Conservation (phyloP, 2,797 vertebrate genomes). For the Valencia hispanica region DNA sequence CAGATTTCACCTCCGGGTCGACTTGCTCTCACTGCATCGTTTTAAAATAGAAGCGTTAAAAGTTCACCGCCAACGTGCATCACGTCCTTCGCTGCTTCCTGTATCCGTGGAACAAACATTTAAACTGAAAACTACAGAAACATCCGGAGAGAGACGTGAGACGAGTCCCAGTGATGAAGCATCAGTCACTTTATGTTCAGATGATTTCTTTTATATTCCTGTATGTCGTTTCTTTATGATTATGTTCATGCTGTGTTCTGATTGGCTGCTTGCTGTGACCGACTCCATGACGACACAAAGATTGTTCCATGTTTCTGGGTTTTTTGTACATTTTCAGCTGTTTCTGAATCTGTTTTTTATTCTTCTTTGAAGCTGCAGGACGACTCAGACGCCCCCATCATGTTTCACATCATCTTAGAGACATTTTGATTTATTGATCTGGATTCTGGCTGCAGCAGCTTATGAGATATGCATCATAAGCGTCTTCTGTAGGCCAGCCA, state of each 20-base stretch:
- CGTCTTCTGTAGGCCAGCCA: too few relatives aligned
- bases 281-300: slow-evolving; percentile 57
- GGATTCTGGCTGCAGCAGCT: too few relatives aligned
- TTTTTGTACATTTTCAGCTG: slow-evolving; percentile 52
- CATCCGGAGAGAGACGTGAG: slow-evolving; percentile 1
- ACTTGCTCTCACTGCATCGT: not conserved
- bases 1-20: not conserved
- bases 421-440: too few relatives aligned
- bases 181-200: slow-evolving; percentile 47
- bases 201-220: slow-evolving; percentile 25
- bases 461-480: too few relatives aligned
- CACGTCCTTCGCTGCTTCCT: slow-evolving; percentile 52
- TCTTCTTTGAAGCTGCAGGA: slow-evolving; percentile 23
- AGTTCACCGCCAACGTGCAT: not conserved
- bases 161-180: slow-evolving; percentile 25
- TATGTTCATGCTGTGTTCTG: slow-evolving; percentile 42
- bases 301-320: slow-evolving; percentile 56
- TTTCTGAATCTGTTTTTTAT: slow-evolving; percentile 34
- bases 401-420: not conserved
- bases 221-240: slow-evolving; percentile 33
- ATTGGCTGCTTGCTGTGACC: slow-evolving; percentile 62
- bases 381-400: not conserved
- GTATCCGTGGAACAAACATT: slow-evolving; percentile 42
- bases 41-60: not conserved
- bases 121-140: slow-evolving; percentile 16